Base-by-base conservation (phyloP, 2,888 invertebrate species). In the Ennomos fuscantarius region DNA sequence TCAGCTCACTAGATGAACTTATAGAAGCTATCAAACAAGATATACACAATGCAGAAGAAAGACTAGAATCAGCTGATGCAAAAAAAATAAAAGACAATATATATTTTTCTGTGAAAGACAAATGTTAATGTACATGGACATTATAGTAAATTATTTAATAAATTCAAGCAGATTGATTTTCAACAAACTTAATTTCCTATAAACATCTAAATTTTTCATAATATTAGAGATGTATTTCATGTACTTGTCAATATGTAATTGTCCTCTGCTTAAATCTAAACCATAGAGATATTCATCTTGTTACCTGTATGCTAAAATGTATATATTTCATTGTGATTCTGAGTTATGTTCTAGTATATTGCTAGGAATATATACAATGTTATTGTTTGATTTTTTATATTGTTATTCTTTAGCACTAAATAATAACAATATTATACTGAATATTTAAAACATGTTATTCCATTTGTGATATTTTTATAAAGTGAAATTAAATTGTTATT, bases 1-100 rank as follows among this genome's bases (percentile, higher is more conserved):
- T 98, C 76, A 85, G 89, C 12, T 96, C 96, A 0, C 66, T 95
- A 32, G 96, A 97, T 49, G 95, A 94, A 13, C 86, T 99, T 53
- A 96, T 97, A 70, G 78, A 82, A 33, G 96, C 95, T 39, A 99
- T 99, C 58, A 93, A 95, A 60, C 89, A 94, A 55, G 99, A 99
- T 74, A 98, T 98, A 65, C 78, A 87, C 5, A 84, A 94, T 66
- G 96, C 98, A 0, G 92, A 94, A 13, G 68, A 86, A 33, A 83
- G 89, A 42, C 86, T 98, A 43, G 94, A 96, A 6, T 78, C 92
- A 50, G 81, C 93, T 9, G 88, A 93, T 45, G 90, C 92, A 70
- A 68, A 76, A 45, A 73, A 80, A 60, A 91, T 93, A 55, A 94
- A 93, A 79, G 73, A 73, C 35, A 84, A 95, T 72, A 70, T 78